Base-by-base conservation (phyloP, 2,888 invertebrate genomes). In the Tipula lateralis region DNA sequence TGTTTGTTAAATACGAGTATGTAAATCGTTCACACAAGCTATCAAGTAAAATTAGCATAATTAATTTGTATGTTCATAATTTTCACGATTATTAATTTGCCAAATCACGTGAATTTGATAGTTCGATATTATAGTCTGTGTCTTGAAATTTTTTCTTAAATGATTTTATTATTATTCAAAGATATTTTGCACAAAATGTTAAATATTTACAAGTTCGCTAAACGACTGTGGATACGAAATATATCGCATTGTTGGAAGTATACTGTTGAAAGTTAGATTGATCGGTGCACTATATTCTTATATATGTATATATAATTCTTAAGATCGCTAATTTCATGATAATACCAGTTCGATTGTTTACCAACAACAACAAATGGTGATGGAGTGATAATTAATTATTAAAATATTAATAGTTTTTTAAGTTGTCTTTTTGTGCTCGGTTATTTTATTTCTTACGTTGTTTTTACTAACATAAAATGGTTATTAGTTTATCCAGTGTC, bases 361-460 rank as follows among this genome's bases (percentile, higher is more conserved):
- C 9, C 24, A 66, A 66, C 66, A 66, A 66, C n/a, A 24, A 19
- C 24, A 66, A 66, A 7, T 66, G 24, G 19, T 66, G 66, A 66
- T 24, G 66, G 66, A 44, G 44, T 66, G 66, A 66, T 66, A 66
- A 66, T 66, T 66, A 66, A 66, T 66, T 66, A 66, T 24, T 66
- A 66, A 66, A 66, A 66, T 24, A 66, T 66, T 66, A 24, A 66
- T 24, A 66, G 66, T 24, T 19, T 66, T 66, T 66, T 66, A 24
- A 66, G 66, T 66, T 66, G 9, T 24, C 66, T 66, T 24, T 66
- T 9, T 66, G 24, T 66, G 66, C 12, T 24, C 24, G 19, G 66
- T 66, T 66, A 66, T 66, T 66, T 66, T 66, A 24, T 66, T 24
- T 19, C 66, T 66, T 66, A 66, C 66, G 66, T 24, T 24, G 19